Percentiles rank a stretch among this genome's conserved stretches.
Conservation (phyloP, 1,140 invertebrate species). For the Forficula auricularia region DNA sequence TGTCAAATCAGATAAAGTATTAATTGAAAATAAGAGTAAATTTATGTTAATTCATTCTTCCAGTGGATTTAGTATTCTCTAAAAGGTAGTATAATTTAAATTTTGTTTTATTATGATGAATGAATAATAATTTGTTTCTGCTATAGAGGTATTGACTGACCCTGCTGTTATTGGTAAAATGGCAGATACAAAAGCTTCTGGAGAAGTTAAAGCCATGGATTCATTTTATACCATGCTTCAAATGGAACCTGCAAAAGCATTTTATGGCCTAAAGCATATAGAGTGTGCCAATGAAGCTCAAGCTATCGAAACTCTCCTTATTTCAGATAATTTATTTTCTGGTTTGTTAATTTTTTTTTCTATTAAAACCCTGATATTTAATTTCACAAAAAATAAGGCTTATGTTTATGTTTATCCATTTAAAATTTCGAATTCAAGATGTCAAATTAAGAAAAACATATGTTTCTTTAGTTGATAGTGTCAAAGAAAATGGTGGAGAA, state of each 20-base stretch:
- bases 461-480: constrained; percentile 80
- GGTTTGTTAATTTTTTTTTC: constrained; percentile 33
- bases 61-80: constrained; percentile 94
- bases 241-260: constrained; percentile 84
- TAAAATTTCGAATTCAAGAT: constrained; percentile 54
- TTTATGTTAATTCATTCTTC: constrained; percentile 94
- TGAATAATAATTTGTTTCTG: constrained; percentile 9
- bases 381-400: too few species aligned
- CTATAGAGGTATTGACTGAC: constrained; percentile 83
- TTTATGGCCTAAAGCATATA: constrained; percentile 91
- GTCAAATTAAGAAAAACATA: constrained; percentile 73
- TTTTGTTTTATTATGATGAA: constrained; percentile 4
- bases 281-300: constrained; percentile 70
- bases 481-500: constrained; percentile 76
- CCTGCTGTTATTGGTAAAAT: constrained; percentile 67
- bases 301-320: constrained; percentile 86
- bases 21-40: constrained; percentile 88
- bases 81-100: constrained; percentile 69
- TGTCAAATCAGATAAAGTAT: constrained; percentile 70
- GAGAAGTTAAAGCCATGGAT: constrained; percentile 85
- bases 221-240: constrained; percentile 84
- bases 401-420: constrained; percentile 1
- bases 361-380: constrained; percentile 2
- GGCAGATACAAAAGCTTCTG: constrained; percentile 85
- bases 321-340: constrained; percentile 93